Conservation (phyloP, 2,113 vertebrate genomes). For the Anguilla rostrata region DNA sequence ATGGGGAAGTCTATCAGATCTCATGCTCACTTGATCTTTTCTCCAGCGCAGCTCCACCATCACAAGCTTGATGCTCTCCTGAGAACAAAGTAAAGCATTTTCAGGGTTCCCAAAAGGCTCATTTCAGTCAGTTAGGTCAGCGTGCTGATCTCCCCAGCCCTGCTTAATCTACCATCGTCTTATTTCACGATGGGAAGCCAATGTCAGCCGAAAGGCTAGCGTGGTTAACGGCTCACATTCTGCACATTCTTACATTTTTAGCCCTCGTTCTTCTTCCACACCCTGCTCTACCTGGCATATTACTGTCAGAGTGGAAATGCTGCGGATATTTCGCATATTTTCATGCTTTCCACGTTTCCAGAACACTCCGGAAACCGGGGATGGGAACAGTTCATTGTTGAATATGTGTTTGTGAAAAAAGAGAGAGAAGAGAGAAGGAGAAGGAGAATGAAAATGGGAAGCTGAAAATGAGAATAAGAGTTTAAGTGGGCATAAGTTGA, state of each 20-base stretch:
- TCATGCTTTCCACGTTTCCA: slow-evolving; percentile 49
- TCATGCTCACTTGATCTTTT: background rate
- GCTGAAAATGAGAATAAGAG: slow-evolving; percentile 25
- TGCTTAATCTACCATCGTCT: background rate
- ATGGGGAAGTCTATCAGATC: background rate
- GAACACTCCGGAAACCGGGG: slow-evolving; percentile 44
- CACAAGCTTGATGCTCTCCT: background rate
- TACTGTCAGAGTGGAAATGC: slow-evolving; percentile 42
- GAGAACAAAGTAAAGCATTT: background rate
- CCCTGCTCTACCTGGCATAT: slow-evolving; percentile 47
- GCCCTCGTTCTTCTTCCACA: slow-evolving; percentile 15
- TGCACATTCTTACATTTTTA: slow-evolving; percentile 40
- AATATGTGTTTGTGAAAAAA: slow-evolving; percentile 23
- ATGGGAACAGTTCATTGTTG: slow-evolving; percentile 40
- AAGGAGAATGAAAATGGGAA: slow-evolving; percentile 26
- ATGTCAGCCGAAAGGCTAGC: slow-evolving; percentile 26
- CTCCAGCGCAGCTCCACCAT: background rate
- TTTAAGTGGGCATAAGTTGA: slow-evolving; percentile 12
- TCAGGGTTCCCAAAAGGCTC: slow-evolving; percentile 42
- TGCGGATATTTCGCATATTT: slow-evolving; percentile 30
- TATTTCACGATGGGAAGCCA: background rate
- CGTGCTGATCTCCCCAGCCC: slow-evolving; percentile 35
- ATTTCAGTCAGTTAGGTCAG: slow-evolving; percentile 61
- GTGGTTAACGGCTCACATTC: slow-evolving; percentile 36
- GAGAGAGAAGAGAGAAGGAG: background rate